These are phyloP conservation scores for Drosophila lacteicornis DNA, from an alignment of 1,140 invertebrate genomes.

Conservation along the genomic window DNA sequence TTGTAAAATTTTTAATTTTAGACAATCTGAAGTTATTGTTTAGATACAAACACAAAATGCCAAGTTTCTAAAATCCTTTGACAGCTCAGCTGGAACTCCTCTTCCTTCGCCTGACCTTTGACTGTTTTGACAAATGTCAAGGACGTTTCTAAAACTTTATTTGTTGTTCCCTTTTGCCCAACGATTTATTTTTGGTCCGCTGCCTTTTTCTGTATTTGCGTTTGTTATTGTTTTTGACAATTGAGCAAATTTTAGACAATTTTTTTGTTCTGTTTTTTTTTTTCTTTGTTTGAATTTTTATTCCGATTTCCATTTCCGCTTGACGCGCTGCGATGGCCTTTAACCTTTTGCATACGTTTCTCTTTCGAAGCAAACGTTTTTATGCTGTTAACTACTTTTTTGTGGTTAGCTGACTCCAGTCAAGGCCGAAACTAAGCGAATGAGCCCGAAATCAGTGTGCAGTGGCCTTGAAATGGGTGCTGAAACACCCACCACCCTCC, in stretches of 20 bases:
- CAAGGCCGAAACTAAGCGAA: conserved; percentile 31
- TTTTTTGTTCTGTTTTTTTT: neutral
- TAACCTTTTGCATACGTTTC: conserved; percentile 38
- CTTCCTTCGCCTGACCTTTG: neutral
- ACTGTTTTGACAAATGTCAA: conserved; percentile 24
- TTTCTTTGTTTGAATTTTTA: neutral
- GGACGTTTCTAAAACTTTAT: conserved; percentile 8
- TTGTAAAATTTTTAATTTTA: no score
- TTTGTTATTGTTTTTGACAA: conserved; percentile 26
- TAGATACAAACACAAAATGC: no score
- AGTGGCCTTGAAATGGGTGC: conserved; percentile 30
- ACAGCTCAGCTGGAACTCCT: neutral
- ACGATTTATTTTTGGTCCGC: conserved; percentile 6
- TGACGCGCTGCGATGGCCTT: conserved; percentile 37
- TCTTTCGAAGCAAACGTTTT: conserved; percentile 15
- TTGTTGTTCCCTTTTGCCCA: conserved; percentile 16
- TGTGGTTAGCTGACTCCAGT: conserved; percentile 25
- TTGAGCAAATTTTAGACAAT: conserved; percentile 39
- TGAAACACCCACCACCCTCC: neutral
- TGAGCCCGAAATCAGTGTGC: conserved; percentile 39
- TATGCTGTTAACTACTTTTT: conserved; percentile 30
- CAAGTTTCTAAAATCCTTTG: neutral
- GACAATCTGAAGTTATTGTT: no score
- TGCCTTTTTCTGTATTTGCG: conserved; percentile 1
- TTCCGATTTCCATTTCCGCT: conserved; percentile 45